Evolutionary conservation across 2,113 vertebrate genomes (phyloP).

Genomic region (Seriola rivoliana): DNA sequence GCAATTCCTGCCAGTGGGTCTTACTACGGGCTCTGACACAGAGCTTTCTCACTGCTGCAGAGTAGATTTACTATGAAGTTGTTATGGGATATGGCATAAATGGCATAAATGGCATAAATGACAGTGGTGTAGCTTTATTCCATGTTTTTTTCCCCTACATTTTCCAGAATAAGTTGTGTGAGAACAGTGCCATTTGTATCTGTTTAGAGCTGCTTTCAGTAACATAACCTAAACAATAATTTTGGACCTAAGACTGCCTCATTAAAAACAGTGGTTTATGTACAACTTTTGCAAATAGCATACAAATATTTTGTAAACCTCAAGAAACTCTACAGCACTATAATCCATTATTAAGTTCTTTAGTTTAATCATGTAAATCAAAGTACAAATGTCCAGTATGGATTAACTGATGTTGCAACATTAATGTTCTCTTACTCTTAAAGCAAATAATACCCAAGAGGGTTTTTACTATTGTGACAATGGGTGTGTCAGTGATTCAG

Average conservation of each 20-base stretch:
- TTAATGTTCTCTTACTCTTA: neutral
- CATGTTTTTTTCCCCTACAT: too few species aligned
- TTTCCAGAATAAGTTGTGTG: neutral
- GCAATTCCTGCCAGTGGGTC: neutral
- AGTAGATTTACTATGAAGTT: neutral
- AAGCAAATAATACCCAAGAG: neutral
- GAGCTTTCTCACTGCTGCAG: neutral
- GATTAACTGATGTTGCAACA: neutral
- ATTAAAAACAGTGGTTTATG: neutral
- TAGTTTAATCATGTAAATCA: neutral
- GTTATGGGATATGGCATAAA: too few species aligned
- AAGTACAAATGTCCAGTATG: neutral
- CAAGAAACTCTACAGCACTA: neutral
- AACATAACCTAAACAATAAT: neutral
- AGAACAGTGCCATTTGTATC: neutral
- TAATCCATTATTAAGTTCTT: neutral
- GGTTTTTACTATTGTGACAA: neutral
- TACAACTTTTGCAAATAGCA: neutral
- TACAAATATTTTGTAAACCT: neutral
- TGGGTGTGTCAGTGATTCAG: neutral
- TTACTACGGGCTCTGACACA: neutral
- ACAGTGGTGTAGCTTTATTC: neutral
- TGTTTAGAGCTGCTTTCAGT: neutral
- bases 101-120: too few species aligned
- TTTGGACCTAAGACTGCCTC: neutral